Evolutionary conservation across 2,113 vertebrate genomes (phyloP), one percentile per base, ranked within the genome.

Genomic region (Sitta europaea): DNA sequence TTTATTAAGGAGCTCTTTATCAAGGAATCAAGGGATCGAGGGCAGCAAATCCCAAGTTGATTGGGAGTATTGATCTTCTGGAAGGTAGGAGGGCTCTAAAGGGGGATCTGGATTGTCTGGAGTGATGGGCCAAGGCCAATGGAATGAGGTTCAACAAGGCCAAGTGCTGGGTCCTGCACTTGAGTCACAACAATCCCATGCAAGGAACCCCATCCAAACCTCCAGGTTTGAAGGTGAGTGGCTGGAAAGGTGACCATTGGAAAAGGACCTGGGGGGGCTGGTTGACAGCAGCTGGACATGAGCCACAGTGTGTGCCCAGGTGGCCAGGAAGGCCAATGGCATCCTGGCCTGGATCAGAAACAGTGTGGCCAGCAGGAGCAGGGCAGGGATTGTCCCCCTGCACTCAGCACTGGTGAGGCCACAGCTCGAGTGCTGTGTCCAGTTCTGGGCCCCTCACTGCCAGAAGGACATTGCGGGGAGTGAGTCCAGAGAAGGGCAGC

Each of bases 401-500:
- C 25, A 8, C 11, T 47, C 3, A 0, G n/a, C 47, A 25, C 16
- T 62, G 58, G 1, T 80, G 67, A 73, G 50, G 59, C 59, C 2
- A 4, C 5, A 51, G 23, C 23, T 63, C 1, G 0, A 63, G 0
- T 18, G 0, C 15, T 66, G 67, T 31, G 42, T 45, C 25, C 28
- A 29, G 28, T 14, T 87, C 24, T 62, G 42, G 40, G 25, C n/a
- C 17, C 0, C 17, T 55, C 74, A 35, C 17, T 51, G 8, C 10
- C 25, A 8, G 1, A 66, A 45, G 1, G 31, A 14, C 61, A 74
- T 4, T 59, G 45, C 81, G 24, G 24, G 45, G 13, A 74, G 27
- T 0, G 0, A 0, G 2, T 47, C 38, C n/a, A 67, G 45, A 18
- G 31, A 45, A 38, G 45, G 28, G 4, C 23, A 45, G 1, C 0